Evolutionary conservation across 2,113 vertebrate species (phyloP).

Genomic region (Tyto alba): DNA sequence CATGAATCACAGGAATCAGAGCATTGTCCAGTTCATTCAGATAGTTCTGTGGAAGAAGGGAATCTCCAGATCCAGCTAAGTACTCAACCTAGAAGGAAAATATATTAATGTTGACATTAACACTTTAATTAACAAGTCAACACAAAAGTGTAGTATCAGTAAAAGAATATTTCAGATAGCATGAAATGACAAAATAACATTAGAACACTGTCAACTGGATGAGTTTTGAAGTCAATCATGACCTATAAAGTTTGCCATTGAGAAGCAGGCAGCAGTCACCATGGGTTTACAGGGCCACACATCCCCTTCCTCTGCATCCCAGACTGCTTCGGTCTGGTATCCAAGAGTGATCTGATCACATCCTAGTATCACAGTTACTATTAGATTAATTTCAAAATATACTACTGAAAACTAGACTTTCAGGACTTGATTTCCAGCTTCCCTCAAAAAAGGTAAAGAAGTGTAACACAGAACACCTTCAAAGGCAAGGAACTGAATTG

Average conservation of each 20-base stretch:
- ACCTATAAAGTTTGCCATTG: not conserved
- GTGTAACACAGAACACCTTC: not conserved
- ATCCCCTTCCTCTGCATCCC: not conserved
- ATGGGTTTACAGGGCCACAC: not conserved
- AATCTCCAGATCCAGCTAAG: conserved; percentile 85
- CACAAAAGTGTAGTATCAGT: fast-evolving
- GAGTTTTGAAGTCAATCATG: not conserved
- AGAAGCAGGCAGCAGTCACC: not conserved
- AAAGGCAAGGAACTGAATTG: not conserved
- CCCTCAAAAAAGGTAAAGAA: not conserved
- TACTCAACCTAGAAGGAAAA: conserved; percentile 85
- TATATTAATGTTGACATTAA: not conserved
- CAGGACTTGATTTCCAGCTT: not conserved
- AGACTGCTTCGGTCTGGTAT: not conserved
- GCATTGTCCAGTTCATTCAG: conserved; percentile 89
- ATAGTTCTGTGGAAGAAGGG: conserved; percentile 86
- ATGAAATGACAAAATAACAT: not conserved
- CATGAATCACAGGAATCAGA: conserved; percentile 90
- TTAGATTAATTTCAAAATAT: not conserved
- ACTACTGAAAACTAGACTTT: not conserved
- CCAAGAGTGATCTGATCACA: not conserved
- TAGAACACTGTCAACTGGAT: not conserved
- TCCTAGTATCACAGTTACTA: not conserved
- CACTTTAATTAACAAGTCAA: not conserved
- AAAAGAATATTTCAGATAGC: not conserved